These are phyloP conservation scores for Drosophila setosimentum DNA, from an alignment of 2,888 invertebrate genomes.

Conservation along the genomic window DNA sequence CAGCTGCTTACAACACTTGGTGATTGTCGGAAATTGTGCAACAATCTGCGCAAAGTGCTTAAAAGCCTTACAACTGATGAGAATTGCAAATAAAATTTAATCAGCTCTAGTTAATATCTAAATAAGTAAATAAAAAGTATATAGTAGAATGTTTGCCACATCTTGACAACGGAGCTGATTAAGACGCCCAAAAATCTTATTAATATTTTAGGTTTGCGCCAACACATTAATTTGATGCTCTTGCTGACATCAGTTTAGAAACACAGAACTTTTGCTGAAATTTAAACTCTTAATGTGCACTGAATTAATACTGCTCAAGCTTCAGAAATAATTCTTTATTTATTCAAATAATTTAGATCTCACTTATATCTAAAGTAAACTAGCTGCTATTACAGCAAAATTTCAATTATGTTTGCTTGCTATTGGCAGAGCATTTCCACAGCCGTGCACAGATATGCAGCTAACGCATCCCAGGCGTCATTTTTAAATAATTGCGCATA, in stretches of 20 bases:
- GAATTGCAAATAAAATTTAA: not conserved
- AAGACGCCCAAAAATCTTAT: not conserved
- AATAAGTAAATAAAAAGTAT: not conserved
- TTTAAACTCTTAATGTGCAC: not conserved
- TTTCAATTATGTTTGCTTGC: slow-evolving; percentile 16
- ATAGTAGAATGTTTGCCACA: not conserved
- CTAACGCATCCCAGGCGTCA: slow-evolving; percentile 32
- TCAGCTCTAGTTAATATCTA: not conserved
- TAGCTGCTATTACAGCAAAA: not conserved
- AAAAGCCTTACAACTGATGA: slow-evolving; percentile 5
- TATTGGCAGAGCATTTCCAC: slow-evolving; percentile 47
- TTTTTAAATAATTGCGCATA: slow-evolving; percentile 78
- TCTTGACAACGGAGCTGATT: not conserved
- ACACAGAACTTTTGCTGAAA: not conserved
- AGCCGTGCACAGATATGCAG: slow-evolving; percentile 8
- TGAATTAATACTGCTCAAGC: not conserved
- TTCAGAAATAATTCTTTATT: not conserved
- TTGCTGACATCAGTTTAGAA: not conserved
- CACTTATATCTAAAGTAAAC: not conserved
- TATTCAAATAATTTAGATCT: not conserved
- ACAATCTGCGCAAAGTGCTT: slow-evolving; percentile 5
- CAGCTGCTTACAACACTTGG: slow-evolving; percentile 52
- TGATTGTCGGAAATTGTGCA: not conserved
- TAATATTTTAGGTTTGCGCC: not conserved
- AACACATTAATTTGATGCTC: not conserved